A percentile compares a stretch with the other conserved stretches of the same genome.
Conservation (phyloP, 2,797 vertebrate species). For the Tadarida brasiliensis region DNA sequence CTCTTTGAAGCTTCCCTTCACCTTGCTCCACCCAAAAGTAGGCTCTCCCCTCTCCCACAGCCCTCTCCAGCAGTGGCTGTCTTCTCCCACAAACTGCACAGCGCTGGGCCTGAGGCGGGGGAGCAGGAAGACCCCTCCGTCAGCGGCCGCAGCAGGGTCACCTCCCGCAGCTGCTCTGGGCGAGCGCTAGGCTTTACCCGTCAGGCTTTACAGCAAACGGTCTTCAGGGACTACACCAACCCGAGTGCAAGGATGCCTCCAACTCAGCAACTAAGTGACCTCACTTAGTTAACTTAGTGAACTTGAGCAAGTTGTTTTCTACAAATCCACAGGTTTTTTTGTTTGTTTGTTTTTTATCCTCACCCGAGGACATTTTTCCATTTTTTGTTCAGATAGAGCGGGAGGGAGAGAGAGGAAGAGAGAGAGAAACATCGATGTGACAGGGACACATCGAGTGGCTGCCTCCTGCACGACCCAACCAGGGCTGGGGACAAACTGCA, state of each 20-base stretch:
- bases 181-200: not conserved
- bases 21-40: not conserved
- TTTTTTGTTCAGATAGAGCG: too few species aligned
- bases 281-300: not conserved
- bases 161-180: not conserved
- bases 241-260: not conserved
- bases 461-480: too few species aligned
- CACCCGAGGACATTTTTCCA: too few species aligned
- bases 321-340: not conserved
- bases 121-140: not conserved
- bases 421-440: too few species aligned
- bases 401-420: too few species aligned
- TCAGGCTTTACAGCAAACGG: not conserved
- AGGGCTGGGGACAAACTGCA: too few species aligned
- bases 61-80: not conserved
- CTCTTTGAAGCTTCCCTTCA: not conserved
- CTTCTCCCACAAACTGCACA: accelerated
- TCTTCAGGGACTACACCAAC: not conserved
- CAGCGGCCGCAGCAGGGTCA: not conserved
- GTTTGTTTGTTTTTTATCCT: not conserved
- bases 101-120: not conserved
- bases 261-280: not conserved
- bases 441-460: too few species aligned
- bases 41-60: not conserved
- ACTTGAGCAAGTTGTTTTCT: not conserved